Base-by-base conservation (phyloP, 2,888 invertebrate species). In the Nineta flava region DNA sequence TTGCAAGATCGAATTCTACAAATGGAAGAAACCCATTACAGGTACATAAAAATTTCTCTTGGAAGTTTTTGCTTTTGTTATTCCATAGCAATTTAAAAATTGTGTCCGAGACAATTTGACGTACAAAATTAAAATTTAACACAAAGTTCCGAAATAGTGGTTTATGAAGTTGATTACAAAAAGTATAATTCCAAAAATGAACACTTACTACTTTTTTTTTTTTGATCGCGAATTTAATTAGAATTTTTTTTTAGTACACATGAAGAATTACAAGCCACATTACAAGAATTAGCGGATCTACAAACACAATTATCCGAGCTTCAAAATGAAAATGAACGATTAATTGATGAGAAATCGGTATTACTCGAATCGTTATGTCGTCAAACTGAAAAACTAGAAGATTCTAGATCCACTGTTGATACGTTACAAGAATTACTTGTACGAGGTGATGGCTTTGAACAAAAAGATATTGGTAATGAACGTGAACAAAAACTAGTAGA, bases 1-100 rank as follows among this genome's bases (percentile, higher is more conserved):
- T 74, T 91, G 54, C 94, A 94, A 68, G 94, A 94, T 64, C 80
- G 91, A 62, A 92, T 94, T 59, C 76, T 88, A 64, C 88, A 91
- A 69, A 91, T 90, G 88, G 88, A 90, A 64, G 90, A 90, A 65
- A 87, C 86, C 15, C 87, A 90, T 61, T 84, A 87, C 61, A 79
- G 79, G 79, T 78, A 59, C 52, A 47, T 32, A 15, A 12, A 19
- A 17, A 6, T 38, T 38, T 13, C 15, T n/a, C n/a, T n/a, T n/a
- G n/a, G 10, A 10, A 34, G 10, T 34, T 34, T n/a, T n/a, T n/a
- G n/a, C n/a, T n/a, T n/a, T n/a, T n/a, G n/a, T n/a, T n/a, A n/a
- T 34, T 34, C 34, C 34, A 10, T 34, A 34, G 9, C 9, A 34
- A 34, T 15, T 40, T 40, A 40, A 6, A n/a, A n/a, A n/a, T n/a